Percentiles rank a stretch among this genome's conserved stretches.
phyloP scores from a whole-genome alignment of 2,113 vertebrate species.

The Ardeotis arabs region DNA sequence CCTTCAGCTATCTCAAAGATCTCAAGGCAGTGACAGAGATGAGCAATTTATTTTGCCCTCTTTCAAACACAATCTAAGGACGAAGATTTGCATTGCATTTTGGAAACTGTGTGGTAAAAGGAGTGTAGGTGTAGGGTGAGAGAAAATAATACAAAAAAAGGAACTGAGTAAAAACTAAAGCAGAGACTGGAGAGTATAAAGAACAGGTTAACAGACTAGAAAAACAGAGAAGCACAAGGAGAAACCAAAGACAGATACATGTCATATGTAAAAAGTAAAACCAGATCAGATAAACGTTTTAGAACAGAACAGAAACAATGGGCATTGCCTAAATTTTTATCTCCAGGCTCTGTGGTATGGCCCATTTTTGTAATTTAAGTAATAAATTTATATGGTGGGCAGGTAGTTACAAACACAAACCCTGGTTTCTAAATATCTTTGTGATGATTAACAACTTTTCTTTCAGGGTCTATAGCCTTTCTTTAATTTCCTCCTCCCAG shows the following conservation, averaged over 20 bases:
- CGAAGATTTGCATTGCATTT: neutral
- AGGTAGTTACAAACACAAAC: neutral
- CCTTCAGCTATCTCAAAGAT: neutral
- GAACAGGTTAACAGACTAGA: neutral
- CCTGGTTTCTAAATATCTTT: neutral
- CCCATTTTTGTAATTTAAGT: neutral
- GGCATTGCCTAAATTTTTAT: neutral
- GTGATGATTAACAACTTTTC: neutral
- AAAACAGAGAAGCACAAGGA: neutral
- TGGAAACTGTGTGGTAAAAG: neutral
- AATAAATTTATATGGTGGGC: neutral
- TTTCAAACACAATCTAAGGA: neutral
- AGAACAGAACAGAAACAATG: neutral
- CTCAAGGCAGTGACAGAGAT: neutral
- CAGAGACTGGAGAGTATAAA: neutral
- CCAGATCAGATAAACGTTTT: neutral
- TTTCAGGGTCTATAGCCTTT: neutral
- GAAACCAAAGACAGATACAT: neutral
- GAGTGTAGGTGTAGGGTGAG: fast-evolving
- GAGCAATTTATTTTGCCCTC: neutral
- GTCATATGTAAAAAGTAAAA: neutral
- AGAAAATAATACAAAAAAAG: neutral
- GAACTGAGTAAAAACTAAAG: neutral
- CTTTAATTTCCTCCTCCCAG: neutral
- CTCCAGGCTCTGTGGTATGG: neutral